Percentiles rank a stretch among this genome's conserved stretches.
These are phyloP conservation scores for Plagodis pulveraria DNA, from an alignment of 2,888 invertebrate genomes.

Conservation along the genomic window DNA sequence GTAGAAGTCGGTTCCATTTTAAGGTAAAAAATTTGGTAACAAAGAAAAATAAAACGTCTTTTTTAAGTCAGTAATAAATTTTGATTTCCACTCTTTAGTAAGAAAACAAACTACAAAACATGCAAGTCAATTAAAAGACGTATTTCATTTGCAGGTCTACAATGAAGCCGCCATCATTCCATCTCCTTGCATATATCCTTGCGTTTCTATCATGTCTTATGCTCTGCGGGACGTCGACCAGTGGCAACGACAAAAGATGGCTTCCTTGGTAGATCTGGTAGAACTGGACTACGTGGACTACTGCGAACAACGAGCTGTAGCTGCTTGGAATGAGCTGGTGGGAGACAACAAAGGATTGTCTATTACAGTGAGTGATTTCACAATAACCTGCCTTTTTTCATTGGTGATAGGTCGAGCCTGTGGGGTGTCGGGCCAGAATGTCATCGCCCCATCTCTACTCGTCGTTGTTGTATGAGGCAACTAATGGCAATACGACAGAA, in stretches of 20 bases:
- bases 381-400: no score
- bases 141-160: slow-evolving; percentile 52
- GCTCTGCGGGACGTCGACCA: slow-evolving; percentile 66
- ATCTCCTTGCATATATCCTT: slow-evolving; percentile 61
- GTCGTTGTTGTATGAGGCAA: no score
- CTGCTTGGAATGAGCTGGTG: slow-evolving; percentile 72
- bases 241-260: slow-evolving; percentile 65
- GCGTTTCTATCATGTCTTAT: slow-evolving; percentile 56
- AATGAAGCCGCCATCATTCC: slow-evolving; percentile 62
- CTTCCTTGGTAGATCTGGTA: slow-evolving; percentile 73
- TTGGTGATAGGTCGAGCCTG: no score
- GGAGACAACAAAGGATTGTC: slow-evolving; percentile 63
- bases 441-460: no score
- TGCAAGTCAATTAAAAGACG: not conserved
- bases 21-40: no score
- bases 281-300: slow-evolving; percentile 79
- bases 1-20: no score
- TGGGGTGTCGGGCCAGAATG: no score
- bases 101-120: not conserved
- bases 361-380: slow-evolving; percentile 53
- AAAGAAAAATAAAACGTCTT: no score
- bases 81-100: not conserved
- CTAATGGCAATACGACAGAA: no score
- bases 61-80: no score
- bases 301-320: slow-evolving; percentile 69